phyloP scores from a whole-genome alignment of 2,888 invertebrate genomes.

The Clostera curtula region DNA sequence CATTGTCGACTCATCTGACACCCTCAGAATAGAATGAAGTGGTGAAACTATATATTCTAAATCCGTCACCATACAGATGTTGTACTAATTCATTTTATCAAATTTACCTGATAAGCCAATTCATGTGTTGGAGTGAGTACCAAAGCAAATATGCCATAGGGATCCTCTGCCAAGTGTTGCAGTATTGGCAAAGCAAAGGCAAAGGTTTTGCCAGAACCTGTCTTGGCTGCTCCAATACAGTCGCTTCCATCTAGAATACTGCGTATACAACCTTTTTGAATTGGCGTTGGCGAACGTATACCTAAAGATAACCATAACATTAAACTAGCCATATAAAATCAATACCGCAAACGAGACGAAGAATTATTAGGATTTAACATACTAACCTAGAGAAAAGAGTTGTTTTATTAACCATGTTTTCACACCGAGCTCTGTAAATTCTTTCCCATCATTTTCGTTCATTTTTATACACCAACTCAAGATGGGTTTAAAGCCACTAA shows the following conservation, averaged over 20 bases:
- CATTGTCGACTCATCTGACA: no score
- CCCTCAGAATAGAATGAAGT: no score
- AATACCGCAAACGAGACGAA: not conserved
- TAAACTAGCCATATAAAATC: no score
- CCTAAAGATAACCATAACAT: constrained; percentile 65
- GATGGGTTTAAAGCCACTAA: no score
- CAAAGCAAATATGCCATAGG: constrained; percentile 96
- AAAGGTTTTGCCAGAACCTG: constrained; percentile 98
- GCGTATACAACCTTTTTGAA: constrained; percentile 88
- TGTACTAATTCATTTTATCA: not conserved
- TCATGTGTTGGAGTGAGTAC: constrained; percentile 96
- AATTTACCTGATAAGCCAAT: constrained; percentile 85
- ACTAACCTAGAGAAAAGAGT: constrained; percentile 79
- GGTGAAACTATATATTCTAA: no score
- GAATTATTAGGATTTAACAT: not conserved
- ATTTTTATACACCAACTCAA: no score
- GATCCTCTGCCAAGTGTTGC: constrained; percentile 93
- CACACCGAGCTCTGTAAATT: constrained; percentile 78
- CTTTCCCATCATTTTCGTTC: constrained; percentile 51
- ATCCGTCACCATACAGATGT: no score
- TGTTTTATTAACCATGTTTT: constrained; percentile 85
- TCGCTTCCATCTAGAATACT: constrained; percentile 85
- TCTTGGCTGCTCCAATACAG: constrained; percentile 97
- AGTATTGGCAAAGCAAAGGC: constrained; percentile 97
- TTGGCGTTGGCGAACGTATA: constrained; percentile 84